Conservation (phyloP, 2,113 vertebrate species). For the Myiagra hebetior region DNA sequence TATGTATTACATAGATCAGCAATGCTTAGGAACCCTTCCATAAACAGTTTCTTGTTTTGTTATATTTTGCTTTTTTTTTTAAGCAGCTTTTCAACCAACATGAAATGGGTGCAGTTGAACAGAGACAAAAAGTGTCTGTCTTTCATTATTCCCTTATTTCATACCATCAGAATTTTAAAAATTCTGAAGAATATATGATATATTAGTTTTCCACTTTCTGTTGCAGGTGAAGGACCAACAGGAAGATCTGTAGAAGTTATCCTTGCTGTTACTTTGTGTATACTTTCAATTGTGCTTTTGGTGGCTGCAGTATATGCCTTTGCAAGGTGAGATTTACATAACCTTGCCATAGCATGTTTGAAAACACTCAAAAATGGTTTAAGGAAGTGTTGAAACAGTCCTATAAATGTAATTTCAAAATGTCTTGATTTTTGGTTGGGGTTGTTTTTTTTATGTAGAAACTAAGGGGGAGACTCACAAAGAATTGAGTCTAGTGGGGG, state of each 20-base stretch:
- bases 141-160: neutral
- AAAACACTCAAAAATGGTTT: neutral
- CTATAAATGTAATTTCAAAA: neutral
- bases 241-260: slow-evolving; percentile 91
- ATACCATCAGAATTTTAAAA: neutral
- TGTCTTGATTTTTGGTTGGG: neutral
- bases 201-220: neutral
- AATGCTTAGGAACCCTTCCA: neutral
- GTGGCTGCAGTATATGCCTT: slow-evolving; percentile 87
- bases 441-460: neutral
- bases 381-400: neutral
- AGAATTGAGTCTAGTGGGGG: neutral
- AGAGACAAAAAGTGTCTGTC: neutral
- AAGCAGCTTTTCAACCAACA: neutral
- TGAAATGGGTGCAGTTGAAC: neutral
- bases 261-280: slow-evolving; percentile 88
- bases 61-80: neutral
- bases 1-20: neutral
- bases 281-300: slow-evolving; percentile 86
- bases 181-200: neutral
- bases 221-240: slow-evolving; percentile 80
- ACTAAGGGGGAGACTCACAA: neutral
- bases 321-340: slow-evolving; percentile 81
- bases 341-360: neutral
- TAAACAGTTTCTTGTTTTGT: neutral